Base-by-base conservation (phyloP, 2,888 invertebrate species). In the Therioaphis trifolii region DNA sequence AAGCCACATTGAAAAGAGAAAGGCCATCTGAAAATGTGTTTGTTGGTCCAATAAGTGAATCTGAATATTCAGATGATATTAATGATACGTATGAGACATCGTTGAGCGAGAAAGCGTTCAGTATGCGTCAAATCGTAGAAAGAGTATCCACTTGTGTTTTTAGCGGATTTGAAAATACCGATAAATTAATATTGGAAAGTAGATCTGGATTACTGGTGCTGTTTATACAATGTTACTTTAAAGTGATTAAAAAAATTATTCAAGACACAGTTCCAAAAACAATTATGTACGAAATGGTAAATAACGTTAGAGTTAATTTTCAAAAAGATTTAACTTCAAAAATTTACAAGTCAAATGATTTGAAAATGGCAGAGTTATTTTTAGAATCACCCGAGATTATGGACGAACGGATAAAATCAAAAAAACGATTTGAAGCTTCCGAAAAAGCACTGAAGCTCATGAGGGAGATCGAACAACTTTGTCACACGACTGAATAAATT, bases 271-370 rank as follows among this genome's bases (percentile, higher is more conserved):
- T 80, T 0, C 79, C 79, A 0, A 80, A 80, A 15, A 46, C 43
- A 12, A 80, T 80, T 14, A 80, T 80, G 79, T 61, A 15, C 9
- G 71, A 80, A 71, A 80, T 80, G 71, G 46, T 80, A 0, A 80
- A 80, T 1, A 46, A 58, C 0, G 29, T 80, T 5, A 80, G 21
- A 80, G 1, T 27, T 1, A 61, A 80, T 15, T 80, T 80, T n/a
- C 79, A 71, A 21, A 80, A 58, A 43, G 15, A 43, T 5, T 46
- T 80, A 21, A 80, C 29, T 2, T 9, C 71, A 0, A 80, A 46
- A 61, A n/a, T 80, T 4, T 80, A 71, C 29, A 80, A 80, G 71
- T 29, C 69, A 11, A 80, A 43, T 14, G 29, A 71, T 9, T 11
- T 29, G 2, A 58, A 71, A 11, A 71, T 61, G 15, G 43, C 15